Percentiles rank a stretch among this genome's conserved stretches.
Conservation (phyloP, 1,140 invertebrate genomes). For the Drosophila navojoa region DNA sequence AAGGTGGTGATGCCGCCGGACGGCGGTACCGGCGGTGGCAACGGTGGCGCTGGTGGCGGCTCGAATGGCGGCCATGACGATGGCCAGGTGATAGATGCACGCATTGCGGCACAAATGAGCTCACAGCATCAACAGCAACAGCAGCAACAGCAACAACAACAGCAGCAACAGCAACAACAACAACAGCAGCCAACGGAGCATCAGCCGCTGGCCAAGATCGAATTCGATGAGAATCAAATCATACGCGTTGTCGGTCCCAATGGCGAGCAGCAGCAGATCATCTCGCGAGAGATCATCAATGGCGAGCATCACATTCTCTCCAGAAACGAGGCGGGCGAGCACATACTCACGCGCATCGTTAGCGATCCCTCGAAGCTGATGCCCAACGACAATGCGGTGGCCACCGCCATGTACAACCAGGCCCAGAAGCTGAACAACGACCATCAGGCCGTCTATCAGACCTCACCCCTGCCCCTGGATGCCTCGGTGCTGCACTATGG, state of each 20-base stretch:
- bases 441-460: constrained; percentile 77
- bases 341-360: constrained; percentile 83
- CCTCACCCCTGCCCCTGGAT: constrained; percentile 74
- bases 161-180: constrained; percentile 64
- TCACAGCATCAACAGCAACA: constrained; percentile 59
- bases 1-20: constrained; percentile 78
- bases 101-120: constrained; percentile 78
- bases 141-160: constrained; percentile 57
- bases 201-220: constrained; percentile 81
- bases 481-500: constrained; percentile 80
- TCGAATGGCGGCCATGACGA: constrained; percentile 51
- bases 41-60: constrained; percentile 36
- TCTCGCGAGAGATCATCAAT: constrained; percentile 83
- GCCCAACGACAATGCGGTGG: constrained; percentile 80
- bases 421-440: constrained; percentile 81
- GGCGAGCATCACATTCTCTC: constrained; percentile 84
- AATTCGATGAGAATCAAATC: constrained; percentile 83
- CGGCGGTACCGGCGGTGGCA: constrained; percentile 21
- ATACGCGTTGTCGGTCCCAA: constrained; percentile 81
- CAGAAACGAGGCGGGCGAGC: constrained; percentile 82
- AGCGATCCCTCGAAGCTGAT: constrained; percentile 82
- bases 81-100: constrained; percentile 78
- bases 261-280: constrained; percentile 83
- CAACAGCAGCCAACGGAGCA: constrained; percentile 64
- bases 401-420: constrained; percentile 82